Percentiles rank a stretch among this genome's conserved stretches.
Evolutionary conservation across 2,113 vertebrate genomes (phyloP).

Genomic region (Salvator merianae): DNA sequence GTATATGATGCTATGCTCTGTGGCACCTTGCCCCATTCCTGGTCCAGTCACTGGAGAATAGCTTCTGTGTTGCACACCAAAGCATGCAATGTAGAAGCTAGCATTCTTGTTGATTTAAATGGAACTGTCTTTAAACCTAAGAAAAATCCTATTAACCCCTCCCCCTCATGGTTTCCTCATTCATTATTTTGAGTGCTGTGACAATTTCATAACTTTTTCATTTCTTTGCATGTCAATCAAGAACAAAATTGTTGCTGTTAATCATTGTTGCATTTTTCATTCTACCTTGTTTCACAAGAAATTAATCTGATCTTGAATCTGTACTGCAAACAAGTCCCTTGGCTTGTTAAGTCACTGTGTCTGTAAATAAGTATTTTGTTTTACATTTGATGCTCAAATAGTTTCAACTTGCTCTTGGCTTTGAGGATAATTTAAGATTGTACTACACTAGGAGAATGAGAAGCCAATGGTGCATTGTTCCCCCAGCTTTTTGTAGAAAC

Average conservation of each 20-base stretch:
- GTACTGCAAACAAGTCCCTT: conserved; percentile 37
- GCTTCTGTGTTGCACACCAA: no score
- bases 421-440: conserved; percentile 50
- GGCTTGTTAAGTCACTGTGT: conserved; percentile 54
- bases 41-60: no score
- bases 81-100: neutral
- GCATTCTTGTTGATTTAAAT: neutral
- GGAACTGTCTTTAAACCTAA: neutral
- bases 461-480: conserved; percentile 58
- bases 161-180: neutral
- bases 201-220: conserved; percentile 38
- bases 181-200: neutral
- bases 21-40: no score
- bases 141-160: neutral
- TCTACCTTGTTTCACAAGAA: conserved; percentile 21
- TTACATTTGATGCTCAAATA: conserved; percentile 48
- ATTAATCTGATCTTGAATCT: conserved; percentile 61
- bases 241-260: conserved; percentile 48
- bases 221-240: conserved; percentile 23
- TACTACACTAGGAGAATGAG: conserved; percentile 62
- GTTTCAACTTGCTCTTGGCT: conserved; percentile 43
- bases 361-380: conserved; percentile 60
- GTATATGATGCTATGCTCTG: no score
- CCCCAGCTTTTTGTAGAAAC: conserved; percentile 28
- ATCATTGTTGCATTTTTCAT: conserved; percentile 55